Conservation (phyloP, 2,888 invertebrate species). For the Hemicrepidius hirtus region DNA sequence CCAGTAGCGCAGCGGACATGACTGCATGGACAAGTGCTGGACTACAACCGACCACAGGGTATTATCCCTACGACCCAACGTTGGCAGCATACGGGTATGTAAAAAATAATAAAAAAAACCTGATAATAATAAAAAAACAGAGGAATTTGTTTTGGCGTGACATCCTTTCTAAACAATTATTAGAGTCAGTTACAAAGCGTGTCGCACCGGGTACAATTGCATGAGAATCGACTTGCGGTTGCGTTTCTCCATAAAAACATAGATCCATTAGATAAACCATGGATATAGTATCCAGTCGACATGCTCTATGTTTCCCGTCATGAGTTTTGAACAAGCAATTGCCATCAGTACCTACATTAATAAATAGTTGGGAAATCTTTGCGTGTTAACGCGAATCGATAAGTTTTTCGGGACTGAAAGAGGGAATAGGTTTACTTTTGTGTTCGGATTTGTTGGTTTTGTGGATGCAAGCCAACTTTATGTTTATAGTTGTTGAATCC, state of each 20-base stretch:
- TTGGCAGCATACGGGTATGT: constrained; percentile 89
- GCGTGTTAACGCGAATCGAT: constrained; percentile 42
- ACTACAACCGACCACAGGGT: constrained; percentile 91
- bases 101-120: neutral
- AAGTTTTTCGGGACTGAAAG: constrained; percentile 24
- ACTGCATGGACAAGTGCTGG: constrained; percentile 94
- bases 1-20: constrained; percentile 89
- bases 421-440: constrained; percentile 25
- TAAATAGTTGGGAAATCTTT: constrained; percentile 57
- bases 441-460: constrained; percentile 30
- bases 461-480: constrained; percentile 42
- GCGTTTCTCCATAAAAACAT: constrained; percentile 60
- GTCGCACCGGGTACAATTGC: constrained; percentile 62
- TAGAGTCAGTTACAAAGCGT: constrained; percentile 59
- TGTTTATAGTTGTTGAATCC: constrained; percentile 51
- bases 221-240: constrained; percentile 61
- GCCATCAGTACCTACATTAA: too few relatives aligned
- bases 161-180: constrained; percentile 51
- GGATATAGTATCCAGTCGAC: constrained; percentile 59
- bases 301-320: constrained; percentile 61
- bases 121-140: constrained; percentile 22
- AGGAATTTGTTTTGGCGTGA: constrained; percentile 43
- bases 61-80: constrained; percentile 95
- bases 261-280: constrained; percentile 61
- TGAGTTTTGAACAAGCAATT: constrained; percentile 55